These are phyloP conservation scores for Zoroaster sp. DNA, from an alignment of 53 echinoderm and acorn worm genomes.

Conservation along the genomic window DNA sequence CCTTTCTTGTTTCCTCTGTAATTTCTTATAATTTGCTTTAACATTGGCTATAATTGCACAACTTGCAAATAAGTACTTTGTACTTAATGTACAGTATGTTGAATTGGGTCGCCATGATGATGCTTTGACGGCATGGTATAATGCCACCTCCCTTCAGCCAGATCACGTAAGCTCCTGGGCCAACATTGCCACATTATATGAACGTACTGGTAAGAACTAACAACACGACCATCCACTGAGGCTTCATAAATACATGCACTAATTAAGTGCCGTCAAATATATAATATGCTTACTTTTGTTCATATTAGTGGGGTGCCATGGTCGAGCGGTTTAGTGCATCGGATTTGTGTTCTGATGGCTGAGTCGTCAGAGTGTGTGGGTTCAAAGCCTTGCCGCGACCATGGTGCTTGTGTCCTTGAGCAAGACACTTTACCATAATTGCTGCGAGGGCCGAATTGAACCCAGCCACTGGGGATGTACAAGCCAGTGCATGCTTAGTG, in stretches of 20 bases:
- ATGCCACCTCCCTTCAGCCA: constrained; percentile 73
- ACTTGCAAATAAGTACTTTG: constrained; percentile 44
- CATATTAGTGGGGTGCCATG: too few relatives aligned
- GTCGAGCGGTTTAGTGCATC: too few relatives aligned
- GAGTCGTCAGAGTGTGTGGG: too few relatives aligned
- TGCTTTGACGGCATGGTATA: constrained; percentile 82
- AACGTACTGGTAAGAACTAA: constrained; percentile 79
- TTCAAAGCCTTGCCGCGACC: too few relatives aligned
- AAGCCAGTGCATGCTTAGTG: too few relatives aligned
- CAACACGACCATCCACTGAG: background rate
- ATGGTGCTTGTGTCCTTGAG: too few relatives aligned
- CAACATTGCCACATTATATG: constrained; percentile 74
- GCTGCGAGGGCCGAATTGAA: too few relatives aligned
- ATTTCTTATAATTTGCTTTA: background rate
- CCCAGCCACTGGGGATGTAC: too few relatives aligned
- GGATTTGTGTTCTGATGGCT: too few relatives aligned
- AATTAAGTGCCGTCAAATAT: too few relatives aligned
- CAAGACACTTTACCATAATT: too few relatives aligned
- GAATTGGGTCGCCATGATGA: constrained; percentile 65
- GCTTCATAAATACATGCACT: background rate
- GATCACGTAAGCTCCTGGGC: constrained; percentile 76
- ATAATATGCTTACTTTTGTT: too few relatives aligned
- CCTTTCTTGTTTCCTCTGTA: background rate
- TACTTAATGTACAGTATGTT: constrained; percentile 73
- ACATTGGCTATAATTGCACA: background rate